phyloP scores from a whole-genome alignment of 2,113 vertebrate species.

The Pseudorasbora parva region DNA sequence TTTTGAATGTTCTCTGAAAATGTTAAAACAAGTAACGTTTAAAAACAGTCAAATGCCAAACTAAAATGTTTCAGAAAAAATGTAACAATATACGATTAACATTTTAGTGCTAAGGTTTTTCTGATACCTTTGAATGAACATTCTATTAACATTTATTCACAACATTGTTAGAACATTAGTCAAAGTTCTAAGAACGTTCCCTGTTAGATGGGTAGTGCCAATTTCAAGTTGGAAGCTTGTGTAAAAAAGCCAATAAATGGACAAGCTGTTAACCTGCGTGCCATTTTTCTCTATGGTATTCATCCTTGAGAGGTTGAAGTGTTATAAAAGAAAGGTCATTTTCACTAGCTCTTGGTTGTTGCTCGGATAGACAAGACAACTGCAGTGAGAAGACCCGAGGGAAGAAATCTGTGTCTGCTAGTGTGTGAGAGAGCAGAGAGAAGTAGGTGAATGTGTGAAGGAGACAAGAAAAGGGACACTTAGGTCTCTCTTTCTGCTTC shows the following conservation, averaged over 20 bases:
- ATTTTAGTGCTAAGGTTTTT: too few relatives aligned
- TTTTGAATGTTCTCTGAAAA: too few relatives aligned
- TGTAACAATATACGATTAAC: too few relatives aligned
- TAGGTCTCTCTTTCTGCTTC: constrained; percentile 41
- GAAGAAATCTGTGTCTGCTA: constrained; percentile 18
- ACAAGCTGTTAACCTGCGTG: neutral
- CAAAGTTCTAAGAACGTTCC: too few relatives aligned
- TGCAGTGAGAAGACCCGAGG: constrained; percentile 3
- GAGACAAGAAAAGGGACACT: constrained; percentile 39
- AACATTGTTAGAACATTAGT: too few relatives aligned
- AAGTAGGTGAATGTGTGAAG: constrained; percentile 38
- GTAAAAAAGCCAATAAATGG: neutral
- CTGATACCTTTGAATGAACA: too few relatives aligned
- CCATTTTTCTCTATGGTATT: neutral
- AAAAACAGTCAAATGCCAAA: too few relatives aligned
- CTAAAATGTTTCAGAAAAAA: too few relatives aligned
- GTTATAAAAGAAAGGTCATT: constrained; percentile 20
- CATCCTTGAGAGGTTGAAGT: neutral
- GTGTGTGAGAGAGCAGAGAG: constrained; percentile 2
- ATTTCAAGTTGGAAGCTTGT: neutral
- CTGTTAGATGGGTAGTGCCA: neutral
- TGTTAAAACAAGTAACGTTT: too few relatives aligned
- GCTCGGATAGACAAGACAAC: constrained; percentile 8
- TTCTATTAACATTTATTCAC: too few relatives aligned
- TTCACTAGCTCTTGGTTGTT: neutral